phyloP scores from a whole-genome alignment of 2,797 vertebrate species.

The Mus spretus region DNA sequence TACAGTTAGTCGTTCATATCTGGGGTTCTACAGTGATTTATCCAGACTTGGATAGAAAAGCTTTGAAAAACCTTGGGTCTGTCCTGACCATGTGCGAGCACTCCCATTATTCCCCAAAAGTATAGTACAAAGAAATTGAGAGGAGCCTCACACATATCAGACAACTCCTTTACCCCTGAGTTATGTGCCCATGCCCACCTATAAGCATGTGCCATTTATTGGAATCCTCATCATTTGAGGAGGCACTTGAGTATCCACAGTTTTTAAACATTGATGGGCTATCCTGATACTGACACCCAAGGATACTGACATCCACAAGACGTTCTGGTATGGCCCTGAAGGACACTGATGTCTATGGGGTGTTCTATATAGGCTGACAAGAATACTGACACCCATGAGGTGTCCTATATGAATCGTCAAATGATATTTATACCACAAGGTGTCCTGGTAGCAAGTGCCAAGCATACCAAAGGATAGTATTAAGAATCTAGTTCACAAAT shows the following conservation, averaged over 20 bases:
- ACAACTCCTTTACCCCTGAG: neutral
- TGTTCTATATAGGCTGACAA: neutral
- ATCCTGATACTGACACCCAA: neutral
- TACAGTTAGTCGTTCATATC: neutral
- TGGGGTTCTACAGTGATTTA: neutral
- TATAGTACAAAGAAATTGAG: neutral
- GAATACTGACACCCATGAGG: neutral
- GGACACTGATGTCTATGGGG: neutral
- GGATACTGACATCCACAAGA: neutral
- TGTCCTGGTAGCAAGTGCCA: neutral
- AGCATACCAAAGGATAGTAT: neutral
- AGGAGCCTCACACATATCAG: neutral
- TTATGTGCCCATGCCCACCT: neutral
- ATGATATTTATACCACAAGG: neutral
- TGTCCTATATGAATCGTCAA: neutral
- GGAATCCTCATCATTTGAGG: neutral
- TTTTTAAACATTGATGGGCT: no score
- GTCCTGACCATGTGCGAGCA: neutral
- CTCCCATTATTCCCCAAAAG: neutral
- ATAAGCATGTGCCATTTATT: neutral
- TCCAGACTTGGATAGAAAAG: neutral
- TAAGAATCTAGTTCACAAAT: neutral
- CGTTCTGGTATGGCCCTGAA: no score
- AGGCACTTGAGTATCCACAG: neutral
- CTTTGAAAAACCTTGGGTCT: neutral